Evolutionary conservation across 2,888 invertebrate genomes (phyloP), one percentile per base, ranked within the genome.

Genomic region (Acrobasis repandana): DNA sequence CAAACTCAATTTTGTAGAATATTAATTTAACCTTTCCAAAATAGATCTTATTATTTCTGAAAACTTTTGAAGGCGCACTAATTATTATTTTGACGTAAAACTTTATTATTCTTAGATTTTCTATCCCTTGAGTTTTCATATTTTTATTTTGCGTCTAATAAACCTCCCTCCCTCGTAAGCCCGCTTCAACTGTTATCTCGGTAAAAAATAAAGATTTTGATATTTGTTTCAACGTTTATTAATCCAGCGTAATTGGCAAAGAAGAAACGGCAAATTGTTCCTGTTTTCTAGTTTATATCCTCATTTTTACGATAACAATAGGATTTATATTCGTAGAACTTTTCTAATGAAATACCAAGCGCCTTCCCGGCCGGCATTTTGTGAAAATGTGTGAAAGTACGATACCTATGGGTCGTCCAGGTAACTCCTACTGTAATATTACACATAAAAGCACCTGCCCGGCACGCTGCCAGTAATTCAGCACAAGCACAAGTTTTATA

Each of bases 401-500:
- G 74, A 74, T 79, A 78, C 80, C 79, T 79, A 72, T 76, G 77
- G 80, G 82, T 85, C 80, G 83, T 82, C 77, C 89, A 90, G 90
- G 90, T 90, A 90, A 88, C 80, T 82, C 80, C 80, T 83, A 83
- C 77, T 80, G 83, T 88, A 87, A 88, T 90, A 85, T 89, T 89
- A 88, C 87, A 90, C 89, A 86, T 90, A 90, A 83, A 74, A 86
- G 92, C 92, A 92, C 92, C 85, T 91, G 91, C 91, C 90, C 90
- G 92, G 91, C 92, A 92, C 92, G 92, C 92, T 79, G 92, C 92
- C 92, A 92, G 92, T 92, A 91, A 83, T 85, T 81, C 82, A 88
- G 92, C 92, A 92, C 92, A 88, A 88, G 92, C 92, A 92, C 92
- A 89, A 87, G 80, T 92, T 91, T 92, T 91, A 82, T 82, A 79